These are phyloP conservation scores for Meriones psammophilus DNA, from an alignment of 2,797 vertebrate species.

Conservation along the genomic window DNA sequence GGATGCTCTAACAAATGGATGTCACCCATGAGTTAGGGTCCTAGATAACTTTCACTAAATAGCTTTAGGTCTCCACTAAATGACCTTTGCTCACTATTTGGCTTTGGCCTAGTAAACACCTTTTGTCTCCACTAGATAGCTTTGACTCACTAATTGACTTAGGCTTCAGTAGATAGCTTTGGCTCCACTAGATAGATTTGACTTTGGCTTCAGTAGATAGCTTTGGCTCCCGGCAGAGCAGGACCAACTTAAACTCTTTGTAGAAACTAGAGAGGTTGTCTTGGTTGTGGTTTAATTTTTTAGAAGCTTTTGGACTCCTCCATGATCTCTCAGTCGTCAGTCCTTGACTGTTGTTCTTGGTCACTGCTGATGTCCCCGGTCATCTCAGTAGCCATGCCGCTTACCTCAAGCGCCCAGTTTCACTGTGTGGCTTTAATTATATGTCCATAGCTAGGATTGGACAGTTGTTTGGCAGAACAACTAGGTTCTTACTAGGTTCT, in stretches of 20 bases:
- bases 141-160: too few relatives aligned
- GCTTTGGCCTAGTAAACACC: too few relatives aligned
- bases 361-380: neutral
- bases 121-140: too few relatives aligned
- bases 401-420: neutral
- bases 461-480: neutral
- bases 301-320: neutral
- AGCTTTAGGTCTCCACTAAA: too few relatives aligned
- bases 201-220: too few relatives aligned
- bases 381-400: neutral
- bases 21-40: too few relatives aligned
- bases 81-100: too few relatives aligned
- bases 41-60: too few relatives aligned
- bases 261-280: neutral
- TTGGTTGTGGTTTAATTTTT: neutral
- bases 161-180: too few relatives aligned
- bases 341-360: neutral
- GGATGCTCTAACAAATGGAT: too few relatives aligned
- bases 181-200: too few relatives aligned
- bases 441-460: neutral
- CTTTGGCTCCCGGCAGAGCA: neutral
- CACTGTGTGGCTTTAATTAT: neutral
- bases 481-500: neutral
- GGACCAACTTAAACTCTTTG: neutral
- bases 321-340: neutral